Percentiles rank a stretch among this genome's conserved stretches.
Conservation (phyloP, 2,888 invertebrate genomes). For the Germaria angustata region DNA sequence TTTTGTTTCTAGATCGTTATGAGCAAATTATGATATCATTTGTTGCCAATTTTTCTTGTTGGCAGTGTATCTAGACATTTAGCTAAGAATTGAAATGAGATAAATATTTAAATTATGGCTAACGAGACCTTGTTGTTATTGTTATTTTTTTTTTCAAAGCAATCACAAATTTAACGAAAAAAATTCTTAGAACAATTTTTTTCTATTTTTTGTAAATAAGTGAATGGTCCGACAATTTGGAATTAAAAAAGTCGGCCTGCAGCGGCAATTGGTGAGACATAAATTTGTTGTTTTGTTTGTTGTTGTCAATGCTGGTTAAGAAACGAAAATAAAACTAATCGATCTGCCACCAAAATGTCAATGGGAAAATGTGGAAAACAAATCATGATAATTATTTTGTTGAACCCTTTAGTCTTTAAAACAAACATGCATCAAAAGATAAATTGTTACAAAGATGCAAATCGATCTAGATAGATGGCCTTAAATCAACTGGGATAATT, state of each 20-base stretch:
- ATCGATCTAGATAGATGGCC: conserved; percentile 26
- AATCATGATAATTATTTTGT: conserved; percentile 55
- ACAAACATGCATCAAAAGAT: neutral
- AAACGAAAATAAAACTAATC: conserved; percentile 2
- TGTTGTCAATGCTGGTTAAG: no score
- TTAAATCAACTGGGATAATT: conserved; percentile 6
- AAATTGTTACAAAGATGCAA: conserved; percentile 12
- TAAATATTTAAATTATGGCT: neutral
- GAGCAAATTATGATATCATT: neutral
- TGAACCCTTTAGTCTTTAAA: conserved; percentile 16
- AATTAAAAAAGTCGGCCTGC: conserved; percentile 41
- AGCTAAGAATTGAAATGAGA: neutral
- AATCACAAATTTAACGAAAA: conserved; percentile 9
- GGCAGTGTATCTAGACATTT: neutral
- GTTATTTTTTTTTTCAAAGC: neutral
- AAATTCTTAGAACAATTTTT: conserved; percentile 34
- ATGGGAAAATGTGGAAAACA: conserved; percentile 34
- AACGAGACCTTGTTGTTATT: no score
- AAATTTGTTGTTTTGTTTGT: no score
- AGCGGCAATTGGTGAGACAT: conserved; percentile 57
- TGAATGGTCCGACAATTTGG: conserved; percentile 35
- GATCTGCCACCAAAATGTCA: conserved; percentile 47
- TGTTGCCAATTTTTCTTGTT: neutral
- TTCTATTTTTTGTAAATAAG: no score
- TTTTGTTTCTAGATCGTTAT: no score